A percentile compares a stretch with the other conserved stretches of the same genome.
These are phyloP conservation scores for Sebastes flavidus DNA, from an alignment of 2,797 vertebrate genomes.

Conservation along the genomic window DNA sequence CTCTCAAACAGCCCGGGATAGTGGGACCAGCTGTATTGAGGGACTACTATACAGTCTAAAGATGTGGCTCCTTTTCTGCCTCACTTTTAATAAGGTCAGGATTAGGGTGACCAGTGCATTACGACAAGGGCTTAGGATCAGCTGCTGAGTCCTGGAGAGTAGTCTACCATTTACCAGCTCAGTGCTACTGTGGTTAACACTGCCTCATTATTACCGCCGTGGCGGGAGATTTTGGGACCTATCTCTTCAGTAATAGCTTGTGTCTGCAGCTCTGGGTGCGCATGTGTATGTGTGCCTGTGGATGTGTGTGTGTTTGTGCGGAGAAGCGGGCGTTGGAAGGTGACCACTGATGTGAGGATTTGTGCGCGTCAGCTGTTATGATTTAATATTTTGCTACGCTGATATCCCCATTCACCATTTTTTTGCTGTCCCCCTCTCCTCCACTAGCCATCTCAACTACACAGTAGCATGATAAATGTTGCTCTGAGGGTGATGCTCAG, in stretches of 20 bases:
- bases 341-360: conserved; percentile 43
- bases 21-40: conserved; percentile 6
- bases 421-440: conserved; percentile 20
- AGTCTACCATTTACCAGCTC: conserved; percentile 56
- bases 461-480: conserved; percentile 58
- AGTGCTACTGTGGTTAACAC: conserved; percentile 58
- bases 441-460: conserved; percentile 38
- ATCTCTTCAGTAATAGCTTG: conserved; percentile 37
- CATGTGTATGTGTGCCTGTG: background rate
- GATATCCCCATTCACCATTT: conserved; percentile 47
- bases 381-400: conserved; percentile 49
- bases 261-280: conserved; percentile 10
- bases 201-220: conserved; percentile 46
- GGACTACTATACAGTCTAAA: conserved; percentile 5
- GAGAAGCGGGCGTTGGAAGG: conserved; percentile 7
- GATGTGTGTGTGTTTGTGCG: background rate
- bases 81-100: conserved; percentile 70
- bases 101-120: conserved; percentile 62
- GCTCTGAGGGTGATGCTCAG: conserved; percentile 59
- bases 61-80: conserved; percentile 46
- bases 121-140: conserved; percentile 58
- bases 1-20: background rate
- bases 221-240: conserved; percentile 37
- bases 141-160: conserved; percentile 47
- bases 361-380: conserved; percentile 32